Conservation (phyloP, 2,888 invertebrate genomes). For the Eristalinus sepulchralis region DNA sequence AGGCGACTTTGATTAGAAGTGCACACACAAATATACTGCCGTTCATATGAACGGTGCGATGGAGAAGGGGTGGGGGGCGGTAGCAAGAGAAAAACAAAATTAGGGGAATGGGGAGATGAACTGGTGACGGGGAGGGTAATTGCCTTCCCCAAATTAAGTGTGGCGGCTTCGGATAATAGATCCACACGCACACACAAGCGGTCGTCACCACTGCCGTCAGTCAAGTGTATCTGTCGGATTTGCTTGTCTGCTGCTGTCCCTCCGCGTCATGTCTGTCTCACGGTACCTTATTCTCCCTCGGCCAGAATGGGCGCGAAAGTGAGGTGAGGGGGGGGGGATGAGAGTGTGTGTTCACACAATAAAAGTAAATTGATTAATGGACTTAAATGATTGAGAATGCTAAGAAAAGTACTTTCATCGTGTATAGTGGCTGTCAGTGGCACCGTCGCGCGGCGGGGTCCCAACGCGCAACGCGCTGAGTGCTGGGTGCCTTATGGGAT, state of each 20-base stretch:
- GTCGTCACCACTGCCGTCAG: neutral
- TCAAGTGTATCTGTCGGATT: constrained; percentile 20
- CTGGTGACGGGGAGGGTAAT: constrained; percentile 40
- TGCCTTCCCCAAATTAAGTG: constrained; percentile 65
- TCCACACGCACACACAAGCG: constrained; percentile 1
- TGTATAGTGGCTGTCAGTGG: constrained; percentile 38
- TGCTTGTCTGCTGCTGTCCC: constrained; percentile 51
- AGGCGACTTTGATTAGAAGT: constrained; percentile 59
- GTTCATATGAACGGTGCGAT: neutral
- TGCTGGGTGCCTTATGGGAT: constrained; percentile 16
- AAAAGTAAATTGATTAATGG: constrained; percentile 80
- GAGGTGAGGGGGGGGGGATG: neutral
- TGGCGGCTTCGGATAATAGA: constrained; percentile 49
- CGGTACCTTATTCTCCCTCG: neutral
- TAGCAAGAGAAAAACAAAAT: neutral
- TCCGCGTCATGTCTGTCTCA: constrained; percentile 19
- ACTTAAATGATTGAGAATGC: constrained; percentile 79
- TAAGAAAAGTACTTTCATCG: constrained; percentile 68
- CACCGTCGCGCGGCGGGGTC: constrained; percentile 27
- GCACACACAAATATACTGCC: neutral
- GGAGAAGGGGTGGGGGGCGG: neutral
- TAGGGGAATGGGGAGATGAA: neutral
- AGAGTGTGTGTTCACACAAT: constrained; percentile 56
- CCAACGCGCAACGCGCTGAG: neutral
- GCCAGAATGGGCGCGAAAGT: no score